Base-by-base conservation (phyloP, 2,113 vertebrate species). In the Ophthalmolycus amberensis region DNA sequence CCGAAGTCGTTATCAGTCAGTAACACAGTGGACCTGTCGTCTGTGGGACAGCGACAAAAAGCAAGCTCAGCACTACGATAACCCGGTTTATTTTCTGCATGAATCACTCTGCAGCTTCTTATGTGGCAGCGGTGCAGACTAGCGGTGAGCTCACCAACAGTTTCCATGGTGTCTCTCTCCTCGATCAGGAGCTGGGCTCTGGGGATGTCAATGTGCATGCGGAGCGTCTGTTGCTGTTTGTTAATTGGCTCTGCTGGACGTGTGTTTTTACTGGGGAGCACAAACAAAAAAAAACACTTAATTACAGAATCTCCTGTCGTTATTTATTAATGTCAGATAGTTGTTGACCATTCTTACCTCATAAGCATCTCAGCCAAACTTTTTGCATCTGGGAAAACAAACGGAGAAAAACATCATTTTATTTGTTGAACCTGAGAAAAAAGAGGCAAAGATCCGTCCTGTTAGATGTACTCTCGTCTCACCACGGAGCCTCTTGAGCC, bases 301-400 rank as follows among this genome's bases (percentile, higher is more conserved):
- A 34, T 12, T 1, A 25, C 9, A 4, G 15, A 48, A 29, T 8
- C 16, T 20, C 11, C 8, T 6, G 0, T 14, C 0, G 2, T 15
- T 18, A 34, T 54, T 11, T 27, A 5, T 25, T 42, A 34, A 44
- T 25, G 8, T 1, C 34, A 38, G 62, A 22, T 20, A 44, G 3
- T 32, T 16, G 5, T 20, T 0, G 18, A 46, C 18, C 25, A 48
- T 27, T 37, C 72, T 96, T 96, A 99, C 98, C 98, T 99, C 97
- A 99, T 99, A 29, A 99, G 96, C 98, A 99, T 99, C 94, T 99
- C 98, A 3, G 98, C 98, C 92, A 99, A 94, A 89, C 98, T 99
- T 91, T 99, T 99, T 34, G 98, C 98, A 97, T 99, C 98, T 99
- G 44, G 54, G 88, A 94, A 82, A 93, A 83, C 82, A 96, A 90